Conservation (phyloP, 2,888 invertebrate genomes). For the Trichogramma evanescens region DNA sequence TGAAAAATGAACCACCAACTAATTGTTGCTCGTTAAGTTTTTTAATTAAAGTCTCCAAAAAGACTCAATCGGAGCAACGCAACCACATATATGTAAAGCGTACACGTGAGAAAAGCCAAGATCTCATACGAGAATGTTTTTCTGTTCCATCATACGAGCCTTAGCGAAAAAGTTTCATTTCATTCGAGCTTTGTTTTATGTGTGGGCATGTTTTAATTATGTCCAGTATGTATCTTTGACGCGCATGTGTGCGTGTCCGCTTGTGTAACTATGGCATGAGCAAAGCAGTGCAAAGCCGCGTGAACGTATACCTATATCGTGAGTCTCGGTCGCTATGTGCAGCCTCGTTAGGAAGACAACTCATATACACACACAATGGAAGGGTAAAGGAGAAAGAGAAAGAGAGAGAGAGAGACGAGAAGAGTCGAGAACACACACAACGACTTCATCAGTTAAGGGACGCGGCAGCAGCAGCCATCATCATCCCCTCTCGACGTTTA, state of each 20-base stretch:
- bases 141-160: no score
- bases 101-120: no score
- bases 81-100: no score
- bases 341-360: conserved; percentile 5
- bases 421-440: conserved; percentile 9
- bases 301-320: no score
- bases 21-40: no score
- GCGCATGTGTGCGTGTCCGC: neutral
- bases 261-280: neutral
- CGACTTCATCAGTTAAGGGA: conserved; percentile 25
- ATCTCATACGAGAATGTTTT: no score
- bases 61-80: no score
- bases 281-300: neutral
- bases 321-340: neutral
- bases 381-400: conserved; percentile 11
- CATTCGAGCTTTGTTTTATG: no score
- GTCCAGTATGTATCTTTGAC: neutral
- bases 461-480: conserved; percentile 17
- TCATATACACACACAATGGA: conserved; percentile 6
- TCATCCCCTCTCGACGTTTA: conserved; percentile 28
- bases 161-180: no score
- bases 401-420: conserved; percentile 3
- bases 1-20: no score
- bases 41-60: no score
- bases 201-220: no score